Base-by-base conservation (phyloP, 2,888 invertebrate species). In the Brachypalpus laphriformis region DNA sequence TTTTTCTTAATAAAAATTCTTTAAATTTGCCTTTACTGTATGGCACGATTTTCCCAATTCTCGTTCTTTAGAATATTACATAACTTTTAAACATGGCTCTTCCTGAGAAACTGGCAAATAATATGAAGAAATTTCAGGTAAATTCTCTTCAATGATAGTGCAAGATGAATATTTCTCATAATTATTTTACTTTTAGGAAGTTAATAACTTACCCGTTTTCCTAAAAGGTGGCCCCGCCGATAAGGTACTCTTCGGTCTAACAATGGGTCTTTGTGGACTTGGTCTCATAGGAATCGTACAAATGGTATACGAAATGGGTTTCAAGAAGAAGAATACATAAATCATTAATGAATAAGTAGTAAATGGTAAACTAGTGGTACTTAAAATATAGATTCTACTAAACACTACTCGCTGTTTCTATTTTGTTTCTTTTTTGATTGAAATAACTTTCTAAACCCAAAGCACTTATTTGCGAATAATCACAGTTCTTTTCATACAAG, bases 221-320 rank as follows among this genome's bases (percentile, higher is more conserved):
- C 87, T 92, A 20, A 92, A 92, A 83, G 92, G 92, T 47, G 92
- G 92, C 4, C 91, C 92, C 57, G 87, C 82, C 8, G 92, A 92
- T 61, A 91, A 89, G 78, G 88, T 68, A 0, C 87, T 92, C 3
- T 92, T 91, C 86, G 92, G 92, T 22, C 25, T 91, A 28, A 92
- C 92, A 14, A 86, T 89, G 0, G 92, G 88, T 4, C 87, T 92
- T 0, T 92, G 92, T 63, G 92, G 91, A 1, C 7, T 92, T 9
- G 92, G 92, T 1, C 7, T 92, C 3, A 0, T 91, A 0, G 87
- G 90, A 68, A 87, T 91, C 47, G 78, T 88, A 0, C 87, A 91
- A 7, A 81, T 92, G 89, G 68, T 89, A 14, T 92, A 92, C 81
- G 85, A 87, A 37, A 83, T 92, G 90, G 91, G 91, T 34, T 91